phyloP scores from a whole-genome alignment of 2,888 invertebrate species.

The Drosophila infuscata region DNA sequence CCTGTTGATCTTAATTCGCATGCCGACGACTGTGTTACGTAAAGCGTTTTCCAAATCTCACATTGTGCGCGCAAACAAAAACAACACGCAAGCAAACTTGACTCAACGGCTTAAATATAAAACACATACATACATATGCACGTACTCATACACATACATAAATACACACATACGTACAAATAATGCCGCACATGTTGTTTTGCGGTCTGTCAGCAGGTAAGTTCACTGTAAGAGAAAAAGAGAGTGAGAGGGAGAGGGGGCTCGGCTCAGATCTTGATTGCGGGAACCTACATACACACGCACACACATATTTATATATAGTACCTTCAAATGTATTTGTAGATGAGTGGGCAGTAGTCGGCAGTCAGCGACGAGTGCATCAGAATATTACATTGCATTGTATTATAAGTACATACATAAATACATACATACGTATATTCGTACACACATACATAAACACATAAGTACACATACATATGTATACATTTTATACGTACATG shows the following conservation, averaged over 20 bases:
- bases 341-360: conserved; percentile 37
- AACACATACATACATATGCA: conserved; percentile 21
- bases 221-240: neutral
- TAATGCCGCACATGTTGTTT: conserved; percentile 15
- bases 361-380: conserved; percentile 29
- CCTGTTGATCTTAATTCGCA: conserved; percentile 42
- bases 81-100: conserved; percentile 63
- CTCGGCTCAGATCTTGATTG: conserved; percentile 56
- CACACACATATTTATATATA: conserved; percentile 4
- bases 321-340: neutral
- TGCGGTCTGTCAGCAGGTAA: conserved; percentile 33
- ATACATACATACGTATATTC: conserved; percentile 1
- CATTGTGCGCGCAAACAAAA: conserved; percentile 62
- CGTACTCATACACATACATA: neutral
- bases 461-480: neutral
- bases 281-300: conserved; percentile 21
- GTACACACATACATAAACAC: neutral
- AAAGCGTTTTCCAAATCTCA: conserved; percentile 67
- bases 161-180: neutral
- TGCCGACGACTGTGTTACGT: conserved; percentile 53
- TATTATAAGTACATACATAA: conserved; percentile 11
- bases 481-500: neutral
- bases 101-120: conserved; percentile 64
- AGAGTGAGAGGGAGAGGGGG: neutral
- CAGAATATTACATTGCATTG: conserved; percentile 25